Conservation (phyloP, 2,113 vertebrate genomes). For the Thermophis baileyi region DNA sequence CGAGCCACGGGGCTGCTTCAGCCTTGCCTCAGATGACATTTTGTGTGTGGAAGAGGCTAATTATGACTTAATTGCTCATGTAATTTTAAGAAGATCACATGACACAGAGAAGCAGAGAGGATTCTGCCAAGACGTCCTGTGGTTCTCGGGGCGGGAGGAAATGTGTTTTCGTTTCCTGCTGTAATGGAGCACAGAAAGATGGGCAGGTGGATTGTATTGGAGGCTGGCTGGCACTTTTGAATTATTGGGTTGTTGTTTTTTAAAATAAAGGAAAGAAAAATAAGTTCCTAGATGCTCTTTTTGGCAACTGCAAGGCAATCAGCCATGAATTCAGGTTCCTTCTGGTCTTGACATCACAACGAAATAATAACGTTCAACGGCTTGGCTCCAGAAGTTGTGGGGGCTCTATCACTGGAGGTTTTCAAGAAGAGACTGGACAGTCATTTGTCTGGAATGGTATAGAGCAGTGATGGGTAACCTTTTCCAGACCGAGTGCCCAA, state of each 20-base stretch:
- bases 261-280: not conserved
- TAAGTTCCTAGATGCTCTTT: not conserved
- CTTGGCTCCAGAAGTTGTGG: too few species aligned
- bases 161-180: not conserved
- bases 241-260: too few species aligned
- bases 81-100: not conserved
- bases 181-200: not conserved
- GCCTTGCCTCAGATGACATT: not conserved
- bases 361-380: too few species aligned
- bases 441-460: too few species aligned
- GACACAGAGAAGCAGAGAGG: accelerated
- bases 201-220: not conserved
- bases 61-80: not conserved
- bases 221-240: not conserved
- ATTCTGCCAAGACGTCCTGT: not conserved
- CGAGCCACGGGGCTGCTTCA: not conserved
- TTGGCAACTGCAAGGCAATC: not conserved
- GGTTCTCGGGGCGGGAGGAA: not conserved
- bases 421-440: too few species aligned
- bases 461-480: too few species aligned
- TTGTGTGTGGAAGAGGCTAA: not conserved
- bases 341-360: too few species aligned
- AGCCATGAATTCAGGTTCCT: too few species aligned
- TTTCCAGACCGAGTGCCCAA: too few species aligned
- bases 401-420: too few species aligned